These are phyloP conservation scores for Acanthornis magna DNA, from an alignment of 2,797 vertebrate genomes.

Conservation along the genomic window DNA sequence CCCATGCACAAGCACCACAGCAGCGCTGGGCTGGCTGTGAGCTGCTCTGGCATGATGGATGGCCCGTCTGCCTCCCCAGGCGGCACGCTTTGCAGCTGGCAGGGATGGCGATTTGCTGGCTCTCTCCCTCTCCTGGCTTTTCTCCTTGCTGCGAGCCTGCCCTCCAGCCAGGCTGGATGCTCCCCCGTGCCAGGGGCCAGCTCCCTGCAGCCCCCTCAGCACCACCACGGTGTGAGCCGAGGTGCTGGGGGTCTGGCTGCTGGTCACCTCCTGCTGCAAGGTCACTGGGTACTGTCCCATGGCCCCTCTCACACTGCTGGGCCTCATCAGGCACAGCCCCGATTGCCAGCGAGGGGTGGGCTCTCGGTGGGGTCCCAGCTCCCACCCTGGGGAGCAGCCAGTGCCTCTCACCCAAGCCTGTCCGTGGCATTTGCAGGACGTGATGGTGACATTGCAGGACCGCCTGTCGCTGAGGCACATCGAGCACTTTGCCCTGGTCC, in stretches of 20 bases:
- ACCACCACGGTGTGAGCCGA: background rate
- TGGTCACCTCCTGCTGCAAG: background rate
- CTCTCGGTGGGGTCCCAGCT: background rate
- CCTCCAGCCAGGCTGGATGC: background rate
- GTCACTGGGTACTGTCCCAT: background rate
- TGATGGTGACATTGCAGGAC: constrained; percentile 96
- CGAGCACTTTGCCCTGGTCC: constrained; percentile 95
- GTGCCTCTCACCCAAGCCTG: background rate
- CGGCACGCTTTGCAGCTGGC: background rate
- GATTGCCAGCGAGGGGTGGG: background rate
- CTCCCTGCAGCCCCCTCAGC: background rate
- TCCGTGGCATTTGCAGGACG: constrained; percentile 79
- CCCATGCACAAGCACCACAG: background rate
- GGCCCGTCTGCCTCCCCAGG: background rate
- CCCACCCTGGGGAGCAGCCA: background rate
- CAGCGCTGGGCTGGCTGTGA: background rate
- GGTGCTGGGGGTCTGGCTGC: background rate
- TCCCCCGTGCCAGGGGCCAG: background rate
- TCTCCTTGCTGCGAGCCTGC: background rate
- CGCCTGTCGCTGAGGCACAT: constrained; percentile 95
- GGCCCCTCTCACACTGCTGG: background rate
- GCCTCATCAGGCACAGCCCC: rapidly evolving
- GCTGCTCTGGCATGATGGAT: background rate
- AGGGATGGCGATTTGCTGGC: background rate
- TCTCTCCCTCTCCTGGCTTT: background rate